Base-by-base conservation (phyloP, 1,140 invertebrate genomes). In the Mactra quadrangularis region DNA sequence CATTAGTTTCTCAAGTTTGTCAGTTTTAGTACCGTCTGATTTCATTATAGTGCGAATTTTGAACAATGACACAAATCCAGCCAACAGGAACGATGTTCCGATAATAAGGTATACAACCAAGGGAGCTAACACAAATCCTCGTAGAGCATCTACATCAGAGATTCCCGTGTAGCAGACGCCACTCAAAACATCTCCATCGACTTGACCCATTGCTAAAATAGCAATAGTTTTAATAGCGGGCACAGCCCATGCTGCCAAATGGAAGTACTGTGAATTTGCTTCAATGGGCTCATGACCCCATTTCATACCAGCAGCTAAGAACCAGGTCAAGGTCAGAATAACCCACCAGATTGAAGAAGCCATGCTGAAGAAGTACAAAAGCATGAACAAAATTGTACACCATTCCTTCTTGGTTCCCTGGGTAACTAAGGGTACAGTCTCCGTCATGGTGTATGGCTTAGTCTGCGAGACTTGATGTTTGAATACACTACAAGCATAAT, bases 201-300 rank as follows among this genome's bases (percentile, higher is more conserved):
- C 97, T 95, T 98, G 97, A 85, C 97, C 96, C 95, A 98, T 96
- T 7, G 98, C 97, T 75, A 99, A 94, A 86, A 99, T 97, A 47
- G 96, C 97, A 27, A 99, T 97, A 0, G 97, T 98, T 29, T 98
- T 94, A 7, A 99, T 96, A 33, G 98, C 93, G 0, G 98, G 98
- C 15, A 98, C 93, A 33, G 97, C 97, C 99, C 99, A 99, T 25
- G 98, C 98, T 59, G 97, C 96, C 82, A 99, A 94, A 95, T 99
- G 99, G 93, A 99, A 99, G 92, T 99, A 98, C 92, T 99, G 98
- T 0, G 97, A 98, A 93, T 99, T 98, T 52, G 97, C 97, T 94
- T 99, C 98, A 89, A 99, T 99, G 19, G 98, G 98, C 94, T 99
- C 99, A 92, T 99, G 97, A 22, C 98, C 98, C 99, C 99, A 99